These are phyloP conservation scores for Chaetophractus vellerosus DNA, from an alignment of 2,797 vertebrate genomes.

Conservation along the genomic window DNA sequence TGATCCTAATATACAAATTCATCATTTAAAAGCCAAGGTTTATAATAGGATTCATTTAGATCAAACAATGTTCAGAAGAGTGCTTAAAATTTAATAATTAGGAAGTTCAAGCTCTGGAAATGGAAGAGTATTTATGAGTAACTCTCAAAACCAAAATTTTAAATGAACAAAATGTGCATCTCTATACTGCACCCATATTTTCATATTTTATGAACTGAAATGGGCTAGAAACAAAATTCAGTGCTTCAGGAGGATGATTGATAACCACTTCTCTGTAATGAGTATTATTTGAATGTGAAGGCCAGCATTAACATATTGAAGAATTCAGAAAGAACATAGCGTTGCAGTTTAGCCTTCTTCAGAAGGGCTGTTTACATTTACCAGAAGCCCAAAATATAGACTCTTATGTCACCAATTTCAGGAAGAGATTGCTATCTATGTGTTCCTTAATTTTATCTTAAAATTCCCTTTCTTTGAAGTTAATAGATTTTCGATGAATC, in stretches of 20 bases:
- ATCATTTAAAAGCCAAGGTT: slow-evolving; percentile 43
- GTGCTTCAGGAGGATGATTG: slow-evolving; percentile 9
- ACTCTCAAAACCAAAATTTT: slow-evolving; percentile 29
- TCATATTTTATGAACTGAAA: slow-evolving; percentile 58
- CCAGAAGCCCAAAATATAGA: slow-evolving; percentile 79
- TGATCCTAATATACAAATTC: slow-evolving; percentile 54
- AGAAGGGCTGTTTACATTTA: slow-evolving; percentile 67
- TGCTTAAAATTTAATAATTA: slow-evolving; percentile 28
- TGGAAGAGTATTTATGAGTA: background rate
- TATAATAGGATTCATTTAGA: slow-evolving; percentile 50
- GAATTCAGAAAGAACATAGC: slow-evolving; percentile 57
- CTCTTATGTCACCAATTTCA: slow-evolving; percentile 72
- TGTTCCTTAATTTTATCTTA: slow-evolving; percentile 38
- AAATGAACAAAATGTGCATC: slow-evolving; percentile 9
- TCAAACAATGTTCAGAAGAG: background rate
- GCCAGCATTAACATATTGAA: slow-evolving; percentile 33
- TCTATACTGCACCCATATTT: slow-evolving; percentile 11
- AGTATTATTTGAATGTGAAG: slow-evolving; percentile 22
- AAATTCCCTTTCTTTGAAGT: background rate
- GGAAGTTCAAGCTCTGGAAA: background rate
- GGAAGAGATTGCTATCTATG: slow-evolving; percentile 52
- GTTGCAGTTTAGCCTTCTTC: slow-evolving; percentile 52
- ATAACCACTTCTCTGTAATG: slow-evolving; percentile 51
- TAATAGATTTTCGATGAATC: background rate
- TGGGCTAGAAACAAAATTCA: background rate